phyloP scores from a whole-genome alignment of 2,113 vertebrate species.

The Mormyrus iriodes region DNA sequence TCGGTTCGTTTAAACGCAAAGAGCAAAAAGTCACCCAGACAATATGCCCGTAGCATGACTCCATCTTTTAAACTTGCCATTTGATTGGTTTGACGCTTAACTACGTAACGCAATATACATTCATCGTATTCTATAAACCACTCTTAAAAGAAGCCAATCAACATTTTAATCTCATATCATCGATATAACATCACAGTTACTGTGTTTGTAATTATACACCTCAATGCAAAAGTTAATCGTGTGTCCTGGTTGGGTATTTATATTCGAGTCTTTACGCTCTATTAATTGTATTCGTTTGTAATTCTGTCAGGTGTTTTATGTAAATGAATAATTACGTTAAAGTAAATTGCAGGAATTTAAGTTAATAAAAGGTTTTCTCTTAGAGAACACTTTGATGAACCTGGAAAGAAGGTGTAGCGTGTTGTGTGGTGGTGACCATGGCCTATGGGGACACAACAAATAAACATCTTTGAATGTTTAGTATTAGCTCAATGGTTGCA shows the following conservation, averaged over 20 bases:
- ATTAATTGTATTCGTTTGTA: background rate
- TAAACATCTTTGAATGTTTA: background rate
- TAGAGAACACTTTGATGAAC: background rate
- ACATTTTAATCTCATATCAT: constrained; percentile 9
- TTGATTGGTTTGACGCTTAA: constrained; percentile 12
- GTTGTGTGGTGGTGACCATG: background rate
- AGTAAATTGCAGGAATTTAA: constrained; percentile 7
- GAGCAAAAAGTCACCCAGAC: background rate
- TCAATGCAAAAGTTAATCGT: constrained; percentile 18
- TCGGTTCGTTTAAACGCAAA: background rate
- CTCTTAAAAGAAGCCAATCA: constrained; percentile 1
- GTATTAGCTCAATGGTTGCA: too few species aligned
- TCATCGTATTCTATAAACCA: constrained; percentile 6
- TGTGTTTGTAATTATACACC: constrained; percentile 18
- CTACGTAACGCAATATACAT: background rate
- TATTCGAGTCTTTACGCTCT: background rate
- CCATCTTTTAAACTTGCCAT: constrained; percentile 7
- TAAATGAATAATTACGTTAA: background rate
- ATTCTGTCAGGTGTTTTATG: background rate
- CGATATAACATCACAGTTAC: constrained; percentile 12
- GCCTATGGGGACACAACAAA: background rate
- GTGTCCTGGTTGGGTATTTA: background rate
- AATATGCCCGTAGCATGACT: background rate
- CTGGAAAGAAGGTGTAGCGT: background rate
- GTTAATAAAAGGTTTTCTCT: background rate